These are phyloP conservation scores for Harpalus rubripes DNA, from an alignment of 2,888 invertebrate genomes.

Conservation along the genomic window DNA sequence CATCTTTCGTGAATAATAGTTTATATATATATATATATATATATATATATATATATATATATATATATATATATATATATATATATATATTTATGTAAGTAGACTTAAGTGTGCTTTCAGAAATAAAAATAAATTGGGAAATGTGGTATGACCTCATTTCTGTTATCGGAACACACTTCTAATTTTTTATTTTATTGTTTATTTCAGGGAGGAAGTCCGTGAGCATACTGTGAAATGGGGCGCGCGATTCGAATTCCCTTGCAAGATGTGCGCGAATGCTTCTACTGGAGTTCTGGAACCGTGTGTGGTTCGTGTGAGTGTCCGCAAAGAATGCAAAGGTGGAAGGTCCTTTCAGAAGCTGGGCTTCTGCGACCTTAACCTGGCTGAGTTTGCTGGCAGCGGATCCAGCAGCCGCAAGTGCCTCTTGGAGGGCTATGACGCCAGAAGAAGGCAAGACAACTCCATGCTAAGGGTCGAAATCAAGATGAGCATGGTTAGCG, in stretches of 20 bases:
- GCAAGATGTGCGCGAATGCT: slow-evolving; percentile 98
- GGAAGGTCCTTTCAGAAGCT: slow-evolving; percentile 96
- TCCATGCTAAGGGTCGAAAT: slow-evolving; percentile 95
- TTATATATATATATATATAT: too few species aligned
- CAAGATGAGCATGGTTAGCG: slow-evolving; percentile 95
- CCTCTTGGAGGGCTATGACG: slow-evolving; percentile 97
- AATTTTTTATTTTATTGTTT: neutral
- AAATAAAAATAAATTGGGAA: too few species aligned
- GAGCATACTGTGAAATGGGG: slow-evolving; percentile 97
- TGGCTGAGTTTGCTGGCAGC: slow-evolving; percentile 97
- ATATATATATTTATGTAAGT: too few species aligned
- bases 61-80: too few species aligned
- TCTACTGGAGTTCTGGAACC: slow-evolving; percentile 96
- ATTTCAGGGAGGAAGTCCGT: slow-evolving; percentile 92
- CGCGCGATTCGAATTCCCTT: slow-evolving; percentile 93
- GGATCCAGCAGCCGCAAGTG: slow-evolving; percentile 92
- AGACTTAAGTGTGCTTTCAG: too few species aligned
- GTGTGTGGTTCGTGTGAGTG: slow-evolving; percentile 95
- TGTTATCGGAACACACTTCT: too few species aligned
- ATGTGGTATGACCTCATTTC: too few species aligned
- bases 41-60: too few species aligned
- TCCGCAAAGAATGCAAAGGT: slow-evolving; percentile 93
- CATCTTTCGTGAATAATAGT: too few species aligned
- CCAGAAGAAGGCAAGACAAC: slow-evolving; percentile 95
- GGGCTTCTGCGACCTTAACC: slow-evolving; percentile 97